Evolutionary conservation across 2,888 invertebrate species (phyloP).

Genomic region (Stenurella melanura): DNA sequence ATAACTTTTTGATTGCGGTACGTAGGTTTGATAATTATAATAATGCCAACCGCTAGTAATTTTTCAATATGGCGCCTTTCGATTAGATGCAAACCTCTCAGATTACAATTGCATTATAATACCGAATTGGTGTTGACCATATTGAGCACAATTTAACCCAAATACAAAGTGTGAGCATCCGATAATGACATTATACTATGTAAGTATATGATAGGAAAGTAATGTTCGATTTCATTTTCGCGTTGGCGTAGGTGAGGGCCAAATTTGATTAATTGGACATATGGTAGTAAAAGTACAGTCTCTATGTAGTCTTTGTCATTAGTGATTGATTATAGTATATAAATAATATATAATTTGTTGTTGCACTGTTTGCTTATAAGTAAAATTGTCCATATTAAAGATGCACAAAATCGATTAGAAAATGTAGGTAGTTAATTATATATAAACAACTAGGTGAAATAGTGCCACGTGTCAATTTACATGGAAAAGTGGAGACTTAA

Average conservation of each 20-base stretch:
- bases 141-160: slow-evolving; percentile 12
- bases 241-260: neutral
- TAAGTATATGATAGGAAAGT: neutral
- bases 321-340: slow-evolving; percentile 17
- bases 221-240: neutral
- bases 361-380: neutral
- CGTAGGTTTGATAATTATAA: slow-evolving; percentile 8
- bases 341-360: slow-evolving; percentile 15
- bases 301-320: slow-evolving; percentile 10
- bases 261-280: neutral
- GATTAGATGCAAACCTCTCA: neutral
- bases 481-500: too few species aligned
- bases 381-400: slow-evolving; percentile 13
- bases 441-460: neutral
- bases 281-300: neutral
- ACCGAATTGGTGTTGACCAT: slow-evolving; percentile 9
- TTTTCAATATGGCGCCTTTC: neutral
- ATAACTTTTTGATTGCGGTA: neutral
- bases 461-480: neutral
- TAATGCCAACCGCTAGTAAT: neutral
- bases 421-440: neutral
- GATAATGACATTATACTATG: neutral
- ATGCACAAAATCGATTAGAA: neutral
- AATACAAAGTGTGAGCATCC: neutral
- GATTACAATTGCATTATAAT: slow-evolving; percentile 4